phyloP scores from a whole-genome alignment of 1,140 invertebrate genomes.

The Fopius arisanus region DNA sequence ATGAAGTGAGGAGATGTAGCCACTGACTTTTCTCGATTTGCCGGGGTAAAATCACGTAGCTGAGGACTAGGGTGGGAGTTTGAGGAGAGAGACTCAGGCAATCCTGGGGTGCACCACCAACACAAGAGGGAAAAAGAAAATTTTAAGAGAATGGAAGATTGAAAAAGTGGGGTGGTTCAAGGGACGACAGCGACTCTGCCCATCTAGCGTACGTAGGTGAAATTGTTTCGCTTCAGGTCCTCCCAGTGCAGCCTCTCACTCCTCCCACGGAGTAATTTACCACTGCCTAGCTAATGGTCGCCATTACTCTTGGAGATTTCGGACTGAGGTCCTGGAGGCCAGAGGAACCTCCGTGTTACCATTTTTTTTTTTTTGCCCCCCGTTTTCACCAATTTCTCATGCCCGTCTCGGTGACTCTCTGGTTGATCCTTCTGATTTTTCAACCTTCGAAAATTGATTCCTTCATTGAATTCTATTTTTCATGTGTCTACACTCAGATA shows the following conservation, averaged over 20 bases:
- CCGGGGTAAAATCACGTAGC: background rate
- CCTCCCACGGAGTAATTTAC: conserved; percentile 25
- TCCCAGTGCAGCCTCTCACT: background rate
- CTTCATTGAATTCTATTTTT: background rate
- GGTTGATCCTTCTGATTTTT: background rate
- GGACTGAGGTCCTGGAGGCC: background rate
- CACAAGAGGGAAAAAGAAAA: background rate
- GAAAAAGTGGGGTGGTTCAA: background rate
- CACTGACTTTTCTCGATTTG: conserved; percentile 6
- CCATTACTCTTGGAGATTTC: conserved; percentile 29
- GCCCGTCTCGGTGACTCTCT: background rate
- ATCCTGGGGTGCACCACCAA: conserved; percentile 8
- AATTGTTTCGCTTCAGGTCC: conserved; percentile 21
- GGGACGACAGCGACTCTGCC: background rate
- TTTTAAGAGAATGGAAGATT: conserved; percentile 1
- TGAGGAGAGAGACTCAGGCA: background rate
- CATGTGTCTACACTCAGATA: too few relatives aligned
- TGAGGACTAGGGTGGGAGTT: background rate
- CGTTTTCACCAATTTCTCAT: background rate
- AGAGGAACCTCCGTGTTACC: background rate
- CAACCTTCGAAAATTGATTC: background rate
- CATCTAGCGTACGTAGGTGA: background rate
- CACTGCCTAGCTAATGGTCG: conserved; percentile 31
- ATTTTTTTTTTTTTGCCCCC: background rate
- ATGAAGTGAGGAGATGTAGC: background rate